These are phyloP conservation scores for Pseudochaenichthys georgianus DNA, from an alignment of 2,797 vertebrate genomes.

Conservation along the genomic window DNA sequence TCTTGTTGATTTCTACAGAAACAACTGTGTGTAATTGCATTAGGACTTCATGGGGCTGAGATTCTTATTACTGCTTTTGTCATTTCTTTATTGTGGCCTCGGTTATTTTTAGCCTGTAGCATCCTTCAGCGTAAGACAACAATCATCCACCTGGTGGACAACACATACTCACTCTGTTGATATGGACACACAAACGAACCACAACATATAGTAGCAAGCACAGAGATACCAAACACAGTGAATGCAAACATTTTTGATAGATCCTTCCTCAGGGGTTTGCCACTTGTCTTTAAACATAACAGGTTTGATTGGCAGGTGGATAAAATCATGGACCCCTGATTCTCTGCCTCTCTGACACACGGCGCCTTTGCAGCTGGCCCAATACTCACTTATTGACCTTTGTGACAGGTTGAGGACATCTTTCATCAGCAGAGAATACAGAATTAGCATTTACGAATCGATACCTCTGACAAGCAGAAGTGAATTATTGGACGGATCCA, in stretches of 20 bases:
- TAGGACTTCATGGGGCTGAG: slow-evolving; percentile 52
- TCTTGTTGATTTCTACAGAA: slow-evolving; percentile 65
- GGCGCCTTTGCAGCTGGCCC: neutral
- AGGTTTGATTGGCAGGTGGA: slow-evolving; percentile 35
- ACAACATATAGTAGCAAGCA: neutral
- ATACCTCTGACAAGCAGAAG: slow-evolving; percentile 43
- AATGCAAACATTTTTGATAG: slow-evolving; percentile 33
- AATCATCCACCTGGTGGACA: slow-evolving; percentile 19
- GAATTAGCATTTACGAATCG: slow-evolving; percentile 48
- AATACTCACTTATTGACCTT: slow-evolving; percentile 30
- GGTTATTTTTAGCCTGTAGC: slow-evolving; percentile 37
- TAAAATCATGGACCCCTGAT: slow-evolving; percentile 4
- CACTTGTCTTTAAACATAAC: slow-evolving; percentile 31
- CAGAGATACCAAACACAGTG: slow-evolving; percentile 4
- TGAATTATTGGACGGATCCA: slow-evolving; percentile 33
- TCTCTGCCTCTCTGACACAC: slow-evolving; percentile 4
- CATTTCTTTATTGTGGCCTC: slow-evolving; percentile 38
- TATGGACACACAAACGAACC: slow-evolving; percentile 9
- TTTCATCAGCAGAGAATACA: slow-evolving; percentile 43
- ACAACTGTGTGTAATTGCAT: slow-evolving; percentile 61
- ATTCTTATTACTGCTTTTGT: slow-evolving; percentile 63
- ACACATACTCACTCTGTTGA: neutral
- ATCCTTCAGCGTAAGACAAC: slow-evolving; percentile 15
- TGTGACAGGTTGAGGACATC: slow-evolving; percentile 48
- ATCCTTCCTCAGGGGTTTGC: slow-evolving; percentile 21